A percentile compares a stretch with the other conserved stretches of the same genome.
These are phyloP conservation scores for Regulus satrapa DNA, from an alignment of 2,113 vertebrate species.

Conservation along the genomic window DNA sequence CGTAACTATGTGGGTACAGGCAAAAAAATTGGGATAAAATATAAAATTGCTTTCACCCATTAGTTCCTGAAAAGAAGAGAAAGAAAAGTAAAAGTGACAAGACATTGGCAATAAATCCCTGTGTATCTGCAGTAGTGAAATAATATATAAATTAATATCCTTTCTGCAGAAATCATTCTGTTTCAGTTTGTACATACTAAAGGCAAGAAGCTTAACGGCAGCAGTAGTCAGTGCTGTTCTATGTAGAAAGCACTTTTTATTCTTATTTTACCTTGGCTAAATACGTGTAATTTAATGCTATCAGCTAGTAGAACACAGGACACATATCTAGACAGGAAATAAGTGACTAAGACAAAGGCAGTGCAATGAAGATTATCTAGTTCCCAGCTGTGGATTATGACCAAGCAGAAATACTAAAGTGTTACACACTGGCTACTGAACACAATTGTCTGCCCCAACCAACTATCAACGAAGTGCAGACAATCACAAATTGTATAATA, in stretches of 20 bases:
- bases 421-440: not conserved
- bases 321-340: not conserved
- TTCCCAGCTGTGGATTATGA: not conserved
- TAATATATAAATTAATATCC: not conserved
- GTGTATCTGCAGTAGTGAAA: not conserved
- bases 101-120: not conserved
- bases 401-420: not conserved
- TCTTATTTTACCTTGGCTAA: not conserved
- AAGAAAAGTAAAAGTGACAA: not conserved
- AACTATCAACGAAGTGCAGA: not conserved
- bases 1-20: not conserved
- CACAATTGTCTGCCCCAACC: not conserved
- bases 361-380: not conserved
- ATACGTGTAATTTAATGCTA: not conserved
- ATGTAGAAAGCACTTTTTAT: not conserved
- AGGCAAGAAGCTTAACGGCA: not conserved
- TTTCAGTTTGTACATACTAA: not conserved
- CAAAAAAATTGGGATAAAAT: not conserved
- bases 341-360: not conserved
- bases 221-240: not conserved
- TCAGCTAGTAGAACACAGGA: not conserved
- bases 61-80: not conserved
- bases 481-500: not conserved
- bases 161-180: not conserved
- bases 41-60: not conserved